phyloP scores from a whole-genome alignment of 2,888 invertebrate genomes.

The Aspidiotus destructor region DNA sequence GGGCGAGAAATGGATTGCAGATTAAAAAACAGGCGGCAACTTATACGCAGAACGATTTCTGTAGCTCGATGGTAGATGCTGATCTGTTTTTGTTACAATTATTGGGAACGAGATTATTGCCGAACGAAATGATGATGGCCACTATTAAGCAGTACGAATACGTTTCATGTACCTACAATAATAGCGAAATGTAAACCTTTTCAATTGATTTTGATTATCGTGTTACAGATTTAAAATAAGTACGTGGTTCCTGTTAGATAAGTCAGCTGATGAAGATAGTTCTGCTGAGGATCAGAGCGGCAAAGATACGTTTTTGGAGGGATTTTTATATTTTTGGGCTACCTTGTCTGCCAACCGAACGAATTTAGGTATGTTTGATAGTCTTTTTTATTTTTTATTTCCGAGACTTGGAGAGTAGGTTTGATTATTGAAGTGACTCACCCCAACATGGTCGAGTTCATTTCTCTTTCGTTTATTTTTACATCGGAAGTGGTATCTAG shows the following conservation, averaged over 20 bases:
- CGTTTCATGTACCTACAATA: too few species aligned
- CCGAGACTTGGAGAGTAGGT: too few species aligned
- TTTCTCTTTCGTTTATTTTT: too few species aligned
- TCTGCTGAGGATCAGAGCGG: background rate
- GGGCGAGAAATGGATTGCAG: constrained; percentile 91
- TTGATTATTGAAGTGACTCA: too few species aligned
- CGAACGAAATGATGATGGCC: constrained; percentile 74
- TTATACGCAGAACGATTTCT: constrained; percentile 96
- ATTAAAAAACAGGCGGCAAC: constrained; percentile 99
- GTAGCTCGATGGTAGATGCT: constrained; percentile 96
- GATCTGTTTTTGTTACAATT: constrained; percentile 92
- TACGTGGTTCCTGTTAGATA: constrained; percentile 3
- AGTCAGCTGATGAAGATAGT: background rate
- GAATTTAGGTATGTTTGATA: constrained; percentile 53
- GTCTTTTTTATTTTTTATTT: too few species aligned
- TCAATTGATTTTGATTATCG: too few species aligned
- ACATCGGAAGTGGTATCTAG: too few species aligned
- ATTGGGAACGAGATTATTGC: constrained; percentile 76
- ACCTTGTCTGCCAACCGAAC: constrained; percentile 79
- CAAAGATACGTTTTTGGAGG: constrained; percentile 60
- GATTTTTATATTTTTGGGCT: constrained; percentile 79
- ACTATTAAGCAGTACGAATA: constrained; percentile 67
- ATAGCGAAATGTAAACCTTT: too few species aligned
- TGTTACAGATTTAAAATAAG: constrained; percentile 6
- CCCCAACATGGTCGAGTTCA: too few species aligned